A percentile compares a stretch with the other conserved stretches of the same genome.
Evolutionary conservation across 1,140 invertebrate species (phyloP).

Genomic region (Lasioglossum albipes): DNA sequence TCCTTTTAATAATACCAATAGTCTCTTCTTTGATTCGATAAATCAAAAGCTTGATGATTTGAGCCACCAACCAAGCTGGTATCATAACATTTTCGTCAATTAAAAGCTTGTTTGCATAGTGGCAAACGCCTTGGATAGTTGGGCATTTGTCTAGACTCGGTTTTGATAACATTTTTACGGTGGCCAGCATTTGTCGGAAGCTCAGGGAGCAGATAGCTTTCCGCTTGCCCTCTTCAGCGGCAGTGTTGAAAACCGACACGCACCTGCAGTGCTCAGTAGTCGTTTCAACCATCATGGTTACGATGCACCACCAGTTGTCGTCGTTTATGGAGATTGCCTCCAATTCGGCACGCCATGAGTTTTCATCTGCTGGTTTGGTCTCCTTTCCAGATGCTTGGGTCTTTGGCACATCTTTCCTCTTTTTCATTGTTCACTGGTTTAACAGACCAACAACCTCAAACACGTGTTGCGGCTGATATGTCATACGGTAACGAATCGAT

Average conservation of each 20-base stretch:
- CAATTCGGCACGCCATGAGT: constrained; percentile 56
- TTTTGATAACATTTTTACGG: constrained; percentile 58
- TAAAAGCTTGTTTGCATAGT: constrained; percentile 59
- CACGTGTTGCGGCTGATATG: background rate
- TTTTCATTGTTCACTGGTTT: background rate
- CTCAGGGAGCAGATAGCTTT: constrained; percentile 58
- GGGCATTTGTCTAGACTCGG: constrained; percentile 55
- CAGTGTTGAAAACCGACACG: constrained; percentile 63
- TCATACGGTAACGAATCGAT: background rate
- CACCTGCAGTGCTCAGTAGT: constrained; percentile 51
- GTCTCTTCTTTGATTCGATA: constrained; percentile 65
- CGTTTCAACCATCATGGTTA: constrained; percentile 67
- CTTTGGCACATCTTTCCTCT: background rate
- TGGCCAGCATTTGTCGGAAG: constrained; percentile 38
- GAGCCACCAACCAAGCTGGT: constrained; percentile 62
- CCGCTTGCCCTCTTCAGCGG: constrained; percentile 56
- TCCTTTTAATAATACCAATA: constrained; percentile 45
- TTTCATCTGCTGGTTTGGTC: constrained; percentile 22
- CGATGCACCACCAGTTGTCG: constrained; percentile 70
- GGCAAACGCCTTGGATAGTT: constrained; percentile 61
- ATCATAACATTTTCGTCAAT: constrained; percentile 50
- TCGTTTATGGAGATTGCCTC: constrained; percentile 66
- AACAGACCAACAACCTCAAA: background rate
- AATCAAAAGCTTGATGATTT: constrained; percentile 72
- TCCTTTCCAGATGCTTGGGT: background rate